Base-by-base conservation (phyloP, 2,888 invertebrate species). In the Brenthis hecate region DNA sequence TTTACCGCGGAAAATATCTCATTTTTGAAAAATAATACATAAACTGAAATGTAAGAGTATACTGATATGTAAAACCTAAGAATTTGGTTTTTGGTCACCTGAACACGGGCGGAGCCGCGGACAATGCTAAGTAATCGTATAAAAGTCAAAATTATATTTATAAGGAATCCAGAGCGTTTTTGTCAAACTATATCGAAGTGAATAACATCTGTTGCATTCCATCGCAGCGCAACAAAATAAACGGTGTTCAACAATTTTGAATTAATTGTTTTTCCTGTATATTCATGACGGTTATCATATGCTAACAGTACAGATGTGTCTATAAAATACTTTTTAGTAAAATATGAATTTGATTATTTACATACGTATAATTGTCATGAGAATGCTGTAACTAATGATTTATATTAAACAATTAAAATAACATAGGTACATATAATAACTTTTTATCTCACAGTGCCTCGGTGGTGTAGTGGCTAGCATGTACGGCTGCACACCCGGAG, bases 181-280 rank as follows among this genome's bases (percentile, higher is more conserved):
- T 53, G 19, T 36, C 36, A 54, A 62, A 60, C 48, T 48, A 36
- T 54, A 62, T 36, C 19, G 19, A 36, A 16, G 53, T 43, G 62
- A 53, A 62, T 53, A 53, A 53, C 62, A 62, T 62, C 62, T 62
- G 62, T 62, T 62, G 62, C 62, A 50, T 62, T 53, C 53, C 36
- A 51, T 43, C 36, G 4, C 53, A 62, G 36, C 36, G 51, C 32
- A 51, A 53, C 62, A 51, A 62, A 54, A 53, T 62, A 54, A 62
- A 43, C 14, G 60, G 28, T 50, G 13, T 43, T 62, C 54, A 23
- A 53, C 3, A 62, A 62, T 51, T 62, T 43, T 54, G 13, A 14
- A 43, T 54, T 14, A 14, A 43, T 51, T 32, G 36, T 54, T 43
- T 8, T 43, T 16, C 51, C 11, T 28, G 11, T 48, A 50, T 50